Evolutionary conservation across 1,140 invertebrate genomes (phyloP), one percentile per base, ranked within the genome.

Genomic region (Tetramorium parvispinum): DNA sequence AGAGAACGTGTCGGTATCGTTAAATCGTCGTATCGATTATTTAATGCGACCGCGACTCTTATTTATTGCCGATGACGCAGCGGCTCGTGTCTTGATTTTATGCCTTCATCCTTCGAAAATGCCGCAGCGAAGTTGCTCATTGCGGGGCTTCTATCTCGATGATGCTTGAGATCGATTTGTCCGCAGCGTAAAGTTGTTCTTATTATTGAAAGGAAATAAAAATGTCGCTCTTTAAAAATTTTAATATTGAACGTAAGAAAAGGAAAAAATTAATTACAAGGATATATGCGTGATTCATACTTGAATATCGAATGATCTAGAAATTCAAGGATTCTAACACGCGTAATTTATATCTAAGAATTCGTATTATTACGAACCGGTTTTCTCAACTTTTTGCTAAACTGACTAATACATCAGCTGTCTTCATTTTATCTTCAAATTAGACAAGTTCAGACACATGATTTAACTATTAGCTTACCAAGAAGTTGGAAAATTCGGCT

Each of bases 1-100:
- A 11, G 21, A 40, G 21, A 73, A 73, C 79, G 79, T 71, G 65
- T 73, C 66, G 65, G 40, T 71, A 82, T 82, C 78, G 49, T 82
- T 82, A 57, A 73, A 43, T 73, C 66, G 24, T 24, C 40, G 6
- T 73, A 73, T 73, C 61, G 66, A 82, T 82, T 59, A 59, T 82
- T 82, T 82, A 59, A 82, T 49, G 66, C 66, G 49, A 71, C 49
- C 65, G 66, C n/a, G 61, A 53, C 66, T 57, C 24, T 82, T 82
- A 82, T 82, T 82, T 82, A 82, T 46, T 46, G 40, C 1, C 51
- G 18, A 40, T 78, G 27, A 57, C 46, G 43, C 21, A 27, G 11
- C 37, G 11, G 5, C 53, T 16, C 37, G 24, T 18, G 11, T n/a
- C 27, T 43, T 57, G 21, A 11, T 49, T 71, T 37, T 40, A 27